Conservation (phyloP, 2,888 invertebrate genomes). For the Polyommatus iphigenia region DNA sequence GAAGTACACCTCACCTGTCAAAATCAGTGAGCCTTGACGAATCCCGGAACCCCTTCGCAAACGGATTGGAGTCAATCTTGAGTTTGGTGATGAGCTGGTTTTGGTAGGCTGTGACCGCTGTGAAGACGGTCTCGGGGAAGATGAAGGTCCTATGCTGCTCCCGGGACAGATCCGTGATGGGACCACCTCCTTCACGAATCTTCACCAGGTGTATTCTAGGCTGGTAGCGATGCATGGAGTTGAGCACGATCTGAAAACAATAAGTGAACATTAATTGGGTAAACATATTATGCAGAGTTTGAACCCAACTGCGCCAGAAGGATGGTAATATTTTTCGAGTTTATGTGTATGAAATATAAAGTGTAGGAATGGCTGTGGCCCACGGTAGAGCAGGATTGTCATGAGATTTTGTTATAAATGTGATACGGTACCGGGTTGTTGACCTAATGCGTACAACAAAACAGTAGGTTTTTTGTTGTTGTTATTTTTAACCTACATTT, state of each 20-base stretch:
- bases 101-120: slow-evolving; percentile 99
- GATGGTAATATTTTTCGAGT: neutral
- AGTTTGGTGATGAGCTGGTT: slow-evolving; percentile 99
- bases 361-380: neutral
- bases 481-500: neutral
- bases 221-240: slow-evolving; percentile 99
- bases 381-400: too few relatives aligned
- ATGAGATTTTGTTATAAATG: too few relatives aligned
- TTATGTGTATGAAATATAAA: neutral
- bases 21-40: slow-evolving; percentile 96
- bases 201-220: slow-evolving; percentile 98
- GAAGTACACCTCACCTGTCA: slow-evolving; percentile 83
- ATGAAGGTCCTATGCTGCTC: slow-evolving; percentile 97
- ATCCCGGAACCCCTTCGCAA: slow-evolving; percentile 98
- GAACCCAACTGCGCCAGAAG: neutral
- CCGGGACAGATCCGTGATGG: slow-evolving; percentile 91
- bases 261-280: slow-evolving; percentile 18
- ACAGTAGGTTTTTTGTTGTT: too few relatives aligned
- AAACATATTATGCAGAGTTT: too few relatives aligned
- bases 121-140: slow-evolving; percentile 99
- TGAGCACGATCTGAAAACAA: slow-evolving; percentile 92
- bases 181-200: slow-evolving; percentile 79
- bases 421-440: too few relatives aligned
- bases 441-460: neutral
- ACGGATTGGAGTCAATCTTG: slow-evolving; percentile 99